phyloP scores from a whole-genome alignment of 2,888 invertebrate species.

The Venusia cambrica region DNA sequence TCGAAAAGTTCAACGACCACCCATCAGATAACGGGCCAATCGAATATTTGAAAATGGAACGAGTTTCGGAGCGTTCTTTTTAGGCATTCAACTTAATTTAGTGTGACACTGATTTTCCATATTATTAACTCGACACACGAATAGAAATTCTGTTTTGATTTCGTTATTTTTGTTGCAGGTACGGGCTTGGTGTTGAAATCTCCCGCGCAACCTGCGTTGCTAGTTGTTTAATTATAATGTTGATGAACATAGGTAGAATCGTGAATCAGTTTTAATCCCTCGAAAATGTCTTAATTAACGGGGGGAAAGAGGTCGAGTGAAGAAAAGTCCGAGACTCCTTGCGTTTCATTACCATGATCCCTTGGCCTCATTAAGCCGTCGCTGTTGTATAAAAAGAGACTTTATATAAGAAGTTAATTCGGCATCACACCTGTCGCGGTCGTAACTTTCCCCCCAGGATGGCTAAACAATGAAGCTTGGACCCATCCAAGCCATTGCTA shows the following conservation, averaged over 20 bases:
- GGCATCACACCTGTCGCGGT: constrained; percentile 76
- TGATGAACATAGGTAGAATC: constrained; percentile 21
- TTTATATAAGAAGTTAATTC: constrained; percentile 79
- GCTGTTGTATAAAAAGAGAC: constrained; percentile 71
- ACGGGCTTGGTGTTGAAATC: constrained; percentile 38
- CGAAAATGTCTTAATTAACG: constrained; percentile 62
- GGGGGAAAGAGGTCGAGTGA: constrained; percentile 48
- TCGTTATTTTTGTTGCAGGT: constrained; percentile 51
- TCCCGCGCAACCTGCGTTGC: constrained; percentile 56
- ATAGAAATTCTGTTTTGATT: constrained; percentile 35
- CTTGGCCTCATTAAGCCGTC: constrained; percentile 67
- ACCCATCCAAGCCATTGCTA: constrained; percentile 55
- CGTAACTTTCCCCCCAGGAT: constrained; percentile 73
- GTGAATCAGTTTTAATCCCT: constrained; percentile 46
- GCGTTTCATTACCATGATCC: constrained; percentile 68
- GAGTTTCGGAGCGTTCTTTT: constrained; percentile 39
- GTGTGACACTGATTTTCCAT: constrained; percentile 41
- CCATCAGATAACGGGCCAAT: constrained; percentile 42
- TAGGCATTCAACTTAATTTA: constrained; percentile 37
- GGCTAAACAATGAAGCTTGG: constrained; percentile 70
- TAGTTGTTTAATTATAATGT: constrained; percentile 41
- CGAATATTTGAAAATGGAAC: constrained; percentile 47
- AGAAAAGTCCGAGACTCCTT: constrained; percentile 59
- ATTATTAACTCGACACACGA: constrained; percentile 29
- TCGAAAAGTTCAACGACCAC: constrained; percentile 42